Evolutionary conservation across 2,888 invertebrate species (phyloP), one percentile per base, ranked within the genome.

Genomic region (Zele albiditarsus): DNA sequence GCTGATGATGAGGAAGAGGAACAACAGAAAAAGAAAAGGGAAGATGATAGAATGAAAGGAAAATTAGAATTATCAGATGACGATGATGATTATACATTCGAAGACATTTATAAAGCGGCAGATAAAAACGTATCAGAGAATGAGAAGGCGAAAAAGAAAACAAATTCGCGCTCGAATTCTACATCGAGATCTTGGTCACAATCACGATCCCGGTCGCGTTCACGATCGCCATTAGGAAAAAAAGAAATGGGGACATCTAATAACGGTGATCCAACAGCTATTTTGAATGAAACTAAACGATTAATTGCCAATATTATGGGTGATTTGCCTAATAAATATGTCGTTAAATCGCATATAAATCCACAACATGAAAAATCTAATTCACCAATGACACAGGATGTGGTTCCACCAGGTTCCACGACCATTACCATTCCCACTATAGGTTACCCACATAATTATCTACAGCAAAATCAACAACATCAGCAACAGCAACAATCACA

Each of bases 71-170:
- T 93, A 75, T 91, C 92, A n/a, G 92, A 94, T 0, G 95, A 94
- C 74, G 94, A 94, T 75, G 95, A 95, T 82, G 95, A 96, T 84
- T 96, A 96, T 82, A 93, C 94, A n/a, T 95, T 94, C 78, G 95
- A 95, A 81, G 96, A 96, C 87, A 94, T 95, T 60, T 94, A 95
- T 82, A 93, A 94, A 86, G 94, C 94, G 0, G 95, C 94, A 0
- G 93, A 93, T 0, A 93, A 93, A 83, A 95, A 95, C 84, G 93
- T 95, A 0, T 93, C 91, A 79, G 93, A 93, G 76, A 92, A 92
- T 53, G 91, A 92, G 16, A 92, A 92, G 82, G 92, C 92, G 78
- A 91, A 92, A 88, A 91, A 92, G 84, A 91, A 92, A 72, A 81
- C 82, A 0, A 84, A 81, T 10, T 83, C 85, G 0, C 82, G 82